Percentiles rank a stretch among this genome's conserved stretches.
Conservation (phyloP, 1,140 invertebrate species). For the Eueides isabella region DNA sequence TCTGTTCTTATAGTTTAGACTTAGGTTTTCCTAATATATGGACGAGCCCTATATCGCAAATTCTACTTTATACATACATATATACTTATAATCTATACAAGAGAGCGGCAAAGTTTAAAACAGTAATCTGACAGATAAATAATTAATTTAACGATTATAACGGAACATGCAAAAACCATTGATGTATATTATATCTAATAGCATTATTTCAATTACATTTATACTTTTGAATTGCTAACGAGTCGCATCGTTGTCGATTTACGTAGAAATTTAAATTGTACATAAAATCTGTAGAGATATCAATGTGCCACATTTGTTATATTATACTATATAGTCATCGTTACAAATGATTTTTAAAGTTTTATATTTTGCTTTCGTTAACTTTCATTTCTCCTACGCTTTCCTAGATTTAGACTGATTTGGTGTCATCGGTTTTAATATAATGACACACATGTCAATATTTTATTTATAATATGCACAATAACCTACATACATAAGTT, state of each 20-base stretch:
- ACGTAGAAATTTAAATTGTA: constrained; percentile 26
- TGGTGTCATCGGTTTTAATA: constrained; percentile 16
- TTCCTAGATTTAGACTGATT: constrained; percentile 45
- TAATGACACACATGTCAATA: constrained; percentile 6
- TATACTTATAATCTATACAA: too few relatives aligned
- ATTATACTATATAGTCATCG: constrained; percentile 52
- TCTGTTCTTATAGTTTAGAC: too few relatives aligned
- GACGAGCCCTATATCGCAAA: too few relatives aligned
- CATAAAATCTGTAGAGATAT: constrained; percentile 30
- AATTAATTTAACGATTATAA: not conserved
- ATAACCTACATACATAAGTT: not conserved
- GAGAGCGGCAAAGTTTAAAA: too few relatives aligned
- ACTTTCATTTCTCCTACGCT: constrained; percentile 44
- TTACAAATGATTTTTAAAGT: constrained; percentile 47
- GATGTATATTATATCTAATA: not conserved
- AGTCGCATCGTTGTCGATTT: constrained; percentile 7
- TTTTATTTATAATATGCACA: not conserved
- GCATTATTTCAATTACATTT: not conserved
- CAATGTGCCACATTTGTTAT: constrained; percentile 37
- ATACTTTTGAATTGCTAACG: not conserved
- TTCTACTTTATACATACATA: too few relatives aligned
- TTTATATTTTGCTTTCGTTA: constrained; percentile 47
- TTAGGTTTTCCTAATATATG: too few relatives aligned
- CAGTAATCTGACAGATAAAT: too few relatives aligned
- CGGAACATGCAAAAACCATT: not conserved